Conservation (phyloP, 2,113 vertebrate genomes). For the Hypocryptadius cinnamomeus region DNA sequence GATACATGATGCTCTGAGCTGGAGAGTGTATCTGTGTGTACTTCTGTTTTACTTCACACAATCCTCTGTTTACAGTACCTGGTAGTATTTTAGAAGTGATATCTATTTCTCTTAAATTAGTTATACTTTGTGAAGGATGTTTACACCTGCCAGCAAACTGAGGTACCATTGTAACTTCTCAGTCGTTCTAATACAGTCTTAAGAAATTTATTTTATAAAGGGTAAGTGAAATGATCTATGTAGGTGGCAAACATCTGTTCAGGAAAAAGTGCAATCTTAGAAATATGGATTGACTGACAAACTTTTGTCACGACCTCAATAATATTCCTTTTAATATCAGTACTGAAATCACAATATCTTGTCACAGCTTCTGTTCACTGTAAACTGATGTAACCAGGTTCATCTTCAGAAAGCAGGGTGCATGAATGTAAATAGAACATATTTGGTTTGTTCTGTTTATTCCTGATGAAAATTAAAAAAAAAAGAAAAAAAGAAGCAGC, state of each 20-base stretch:
- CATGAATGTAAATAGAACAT: not conserved
- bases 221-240: not conserved
- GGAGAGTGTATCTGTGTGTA: not conserved
- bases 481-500: not conserved
- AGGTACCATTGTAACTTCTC: not conserved
- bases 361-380: not conserved
- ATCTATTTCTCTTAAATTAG: not conserved
- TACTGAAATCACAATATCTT: not conserved
- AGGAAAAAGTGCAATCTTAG: not conserved
- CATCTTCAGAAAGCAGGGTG: not conserved
- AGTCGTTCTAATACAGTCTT: not conserved
- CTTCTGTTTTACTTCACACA: not conserved
- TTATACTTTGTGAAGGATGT: not conserved
- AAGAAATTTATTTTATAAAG: not conserved
- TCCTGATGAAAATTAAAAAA: not conserved
- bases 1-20: not conserved
- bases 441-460: not conserved
- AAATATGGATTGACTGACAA: not conserved
- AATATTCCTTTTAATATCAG: not conserved
- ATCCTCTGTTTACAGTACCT: not conserved
- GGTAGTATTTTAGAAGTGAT: not conserved
- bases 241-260: not conserved
- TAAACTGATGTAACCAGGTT: not conserved
- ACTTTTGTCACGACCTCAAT: not conserved
- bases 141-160: not conserved